These are phyloP conservation scores for Trichogramma pretiosum DNA, from an alignment of 1,140 invertebrate genomes.

Conservation along the genomic window DNA sequence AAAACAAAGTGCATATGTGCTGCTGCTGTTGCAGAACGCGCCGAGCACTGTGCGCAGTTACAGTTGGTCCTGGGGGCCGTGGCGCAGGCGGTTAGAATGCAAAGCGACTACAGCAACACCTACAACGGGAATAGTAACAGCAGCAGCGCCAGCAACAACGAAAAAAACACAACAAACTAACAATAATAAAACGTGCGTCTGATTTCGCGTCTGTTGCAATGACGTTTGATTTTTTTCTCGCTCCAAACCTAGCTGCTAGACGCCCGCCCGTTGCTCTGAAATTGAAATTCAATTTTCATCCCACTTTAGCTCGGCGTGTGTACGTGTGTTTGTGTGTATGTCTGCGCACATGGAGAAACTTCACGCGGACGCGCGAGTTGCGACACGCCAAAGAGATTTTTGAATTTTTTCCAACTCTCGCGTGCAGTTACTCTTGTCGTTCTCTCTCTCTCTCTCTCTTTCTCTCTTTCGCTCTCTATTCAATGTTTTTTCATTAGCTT, in stretches of 20 bases:
- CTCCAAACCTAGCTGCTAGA: too few relatives aligned
- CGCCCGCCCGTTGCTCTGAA: too few relatives aligned
- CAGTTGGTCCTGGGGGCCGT: background rate
- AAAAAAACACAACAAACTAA: background rate
- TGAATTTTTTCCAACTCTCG: too few relatives aligned
- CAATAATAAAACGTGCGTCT: constrained; percentile 1
- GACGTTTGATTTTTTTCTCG: constrained; percentile 8
- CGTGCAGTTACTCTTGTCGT: too few relatives aligned
- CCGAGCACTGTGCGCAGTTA: background rate
- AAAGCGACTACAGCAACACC: background rate
- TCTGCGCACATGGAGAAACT: too few relatives aligned
- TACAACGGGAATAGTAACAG: background rate
- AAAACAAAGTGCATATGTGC: background rate
- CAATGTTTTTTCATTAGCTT: too few relatives aligned
- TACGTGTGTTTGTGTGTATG: too few relatives aligned
- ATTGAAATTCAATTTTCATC: constrained; percentile 14
- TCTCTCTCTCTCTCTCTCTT: too few relatives aligned
- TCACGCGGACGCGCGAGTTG: too few relatives aligned
- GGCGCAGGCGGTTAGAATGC: background rate
- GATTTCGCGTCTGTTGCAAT: background rate
- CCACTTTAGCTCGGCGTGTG: too few relatives aligned
- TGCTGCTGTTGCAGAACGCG: background rate
- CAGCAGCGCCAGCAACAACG: background rate
- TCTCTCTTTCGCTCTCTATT: too few relatives aligned
- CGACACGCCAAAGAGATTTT: too few relatives aligned